Evolutionary conservation across 2,888 invertebrate genomes (phyloP).

Genomic region (Seira ritae): DNA sequence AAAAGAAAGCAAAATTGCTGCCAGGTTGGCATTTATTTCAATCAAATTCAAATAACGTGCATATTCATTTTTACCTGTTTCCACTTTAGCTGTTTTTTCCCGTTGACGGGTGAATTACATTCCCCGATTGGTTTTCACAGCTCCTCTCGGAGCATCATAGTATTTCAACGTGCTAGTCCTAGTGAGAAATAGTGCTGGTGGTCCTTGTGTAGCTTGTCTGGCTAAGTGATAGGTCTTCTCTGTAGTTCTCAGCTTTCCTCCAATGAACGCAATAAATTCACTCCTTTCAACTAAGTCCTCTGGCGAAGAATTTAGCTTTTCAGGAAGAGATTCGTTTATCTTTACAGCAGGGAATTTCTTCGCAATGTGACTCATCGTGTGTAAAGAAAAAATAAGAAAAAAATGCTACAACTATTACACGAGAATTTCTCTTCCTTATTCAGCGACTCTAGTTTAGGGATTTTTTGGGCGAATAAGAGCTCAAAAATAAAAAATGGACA

Average conservation of each 20-base stretch:
- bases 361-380: slow-evolving; percentile 50
- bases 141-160: neutral
- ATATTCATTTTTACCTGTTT: slow-evolving; percentile 30
- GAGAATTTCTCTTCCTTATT: no score
- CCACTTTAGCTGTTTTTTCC: slow-evolving; percentile 6
- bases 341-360: slow-evolving; percentile 57
- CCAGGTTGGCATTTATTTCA: no score
- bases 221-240: no score
- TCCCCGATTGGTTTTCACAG: slow-evolving; percentile 28
- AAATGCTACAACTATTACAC: neutral
- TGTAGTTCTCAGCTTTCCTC: slow-evolving; percentile 13
- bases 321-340: slow-evolving; percentile 51
- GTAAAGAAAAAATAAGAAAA: neutral
- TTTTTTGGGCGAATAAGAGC: no score
- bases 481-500: neutral
- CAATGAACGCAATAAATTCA: slow-evolving; percentile 40
- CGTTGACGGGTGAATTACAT: slow-evolving; percentile 39
- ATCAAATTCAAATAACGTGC: neutral
- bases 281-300: slow-evolving; percentile 37
- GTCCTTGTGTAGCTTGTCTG: no score
- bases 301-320: slow-evolving; percentile 22
- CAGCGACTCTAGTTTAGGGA: no score
- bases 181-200: no score
- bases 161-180: no score
- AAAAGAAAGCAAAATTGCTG: no score